phyloP scores from a whole-genome alignment of 1,140 invertebrate species.

The Saccostrea cuccullata region DNA sequence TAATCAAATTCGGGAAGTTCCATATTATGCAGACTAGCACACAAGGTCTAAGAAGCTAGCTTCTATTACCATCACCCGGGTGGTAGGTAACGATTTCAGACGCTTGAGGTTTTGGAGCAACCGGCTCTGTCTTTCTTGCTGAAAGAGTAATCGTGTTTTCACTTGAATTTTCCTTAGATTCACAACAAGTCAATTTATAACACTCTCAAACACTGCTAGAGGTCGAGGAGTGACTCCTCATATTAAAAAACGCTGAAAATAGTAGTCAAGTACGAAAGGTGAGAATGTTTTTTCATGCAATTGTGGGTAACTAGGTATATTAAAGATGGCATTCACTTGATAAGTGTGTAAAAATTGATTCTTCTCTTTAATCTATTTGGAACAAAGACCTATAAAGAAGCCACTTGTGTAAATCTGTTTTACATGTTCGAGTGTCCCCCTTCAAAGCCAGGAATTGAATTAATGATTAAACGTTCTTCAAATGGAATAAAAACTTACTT shows the following conservation, averaged over 20 bases:
- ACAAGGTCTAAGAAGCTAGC: constrained; percentile 11
- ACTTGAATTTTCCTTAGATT: constrained; percentile 34
- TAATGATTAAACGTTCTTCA: neutral
- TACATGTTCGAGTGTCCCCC: neutral
- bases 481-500: neutral
- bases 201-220: neutral
- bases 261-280: neutral
- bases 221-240: neutral
- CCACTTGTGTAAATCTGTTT: constrained; percentile 6
- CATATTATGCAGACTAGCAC: neutral
- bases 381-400: neutral
- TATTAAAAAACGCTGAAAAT: neutral
- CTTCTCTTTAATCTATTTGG: constrained; percentile 29
- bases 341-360: neutral
- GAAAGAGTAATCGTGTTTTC: constrained; percentile 14
- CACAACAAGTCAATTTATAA: neutral
- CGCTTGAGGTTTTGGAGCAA: neutral
- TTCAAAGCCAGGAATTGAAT: neutral
- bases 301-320: neutral
- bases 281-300: neutral
- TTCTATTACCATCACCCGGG: constrained; percentile 31
- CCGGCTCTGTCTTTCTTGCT: constrained; percentile 10
- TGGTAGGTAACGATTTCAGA: constrained; percentile 12
- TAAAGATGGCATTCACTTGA: neutral
- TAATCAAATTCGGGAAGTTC: neutral